Base-by-base conservation (phyloP, 2,888 invertebrate genomes). In the Nomada flava region DNA sequence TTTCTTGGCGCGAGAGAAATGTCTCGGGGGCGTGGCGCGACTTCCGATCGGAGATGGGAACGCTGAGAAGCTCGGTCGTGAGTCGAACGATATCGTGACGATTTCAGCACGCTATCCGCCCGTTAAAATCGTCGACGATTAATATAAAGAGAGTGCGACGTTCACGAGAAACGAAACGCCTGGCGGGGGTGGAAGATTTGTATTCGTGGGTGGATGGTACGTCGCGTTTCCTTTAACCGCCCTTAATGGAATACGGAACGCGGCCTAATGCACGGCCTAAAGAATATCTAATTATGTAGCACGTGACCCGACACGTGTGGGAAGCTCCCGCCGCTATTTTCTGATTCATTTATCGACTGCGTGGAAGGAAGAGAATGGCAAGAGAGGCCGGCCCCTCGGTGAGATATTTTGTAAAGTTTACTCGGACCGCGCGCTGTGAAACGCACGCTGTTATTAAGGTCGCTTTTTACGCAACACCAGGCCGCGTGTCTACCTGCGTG, bases 281-380 rank as follows among this genome's bases (percentile, higher is more conserved):
- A 92, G 93, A 93, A 93, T 93, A 93, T 93, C 93, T 94, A 94
- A 94, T 94, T 94, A 94, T 93, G 91, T 78, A 90, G 88, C 93
- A 93, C 93, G 93, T 93, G 93, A 89, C 93, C 79, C 62, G 92
- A 82, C 94, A 93, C 93, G 94, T 93, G 93, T 91, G 91, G 90
- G 91, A 93, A 92, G 92, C 91, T 90, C 91, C 92, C 91, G 91
- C 90, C 90, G 89, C 86, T 92, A 91, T 92, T 93, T 93, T 92
- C 91, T 91, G 92, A 93, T 93, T 93, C 93, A 91, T 92, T 92
- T 91, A 89, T 84, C 83, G 86, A 78, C 79, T 60, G 74, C 59
- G 26, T 42, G n/a, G 57, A 73, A 68, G 74, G 79, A 42, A 86
- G 84, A 88, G 85, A 88, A 88, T 78, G 79, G 85, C 83, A 82